Percentiles rank a stretch among this genome's conserved stretches.
These are phyloP conservation scores for Penaeus indicus DNA, from an alignment of 1,140 invertebrate species.

Conservation along the genomic window DNA sequence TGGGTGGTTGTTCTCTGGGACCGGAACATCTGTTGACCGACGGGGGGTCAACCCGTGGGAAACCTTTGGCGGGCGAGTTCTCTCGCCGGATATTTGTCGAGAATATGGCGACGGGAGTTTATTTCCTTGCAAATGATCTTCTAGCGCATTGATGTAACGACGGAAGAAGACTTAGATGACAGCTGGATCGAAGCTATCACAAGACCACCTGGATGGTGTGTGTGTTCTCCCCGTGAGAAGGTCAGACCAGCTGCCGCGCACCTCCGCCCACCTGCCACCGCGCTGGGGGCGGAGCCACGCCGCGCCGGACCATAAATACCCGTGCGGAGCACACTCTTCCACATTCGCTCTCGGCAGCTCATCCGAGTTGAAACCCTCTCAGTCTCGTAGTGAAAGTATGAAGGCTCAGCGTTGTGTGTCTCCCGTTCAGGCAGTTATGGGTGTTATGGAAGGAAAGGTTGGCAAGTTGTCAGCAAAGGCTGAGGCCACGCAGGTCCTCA, in stretches of 20 bases:
- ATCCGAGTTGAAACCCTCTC: neutral
- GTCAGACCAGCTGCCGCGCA: too few relatives aligned
- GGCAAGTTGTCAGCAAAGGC: slow-evolving; percentile 32
- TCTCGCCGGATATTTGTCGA: too few relatives aligned
- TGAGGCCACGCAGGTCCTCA: slow-evolving; percentile 56
- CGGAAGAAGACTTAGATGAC: neutral
- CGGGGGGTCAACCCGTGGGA: slow-evolving; percentile 12
- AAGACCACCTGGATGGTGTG: slow-evolving; percentile 36
- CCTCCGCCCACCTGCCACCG: too few relatives aligned
- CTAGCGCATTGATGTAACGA: too few relatives aligned
- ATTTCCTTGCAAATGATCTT: too few relatives aligned
- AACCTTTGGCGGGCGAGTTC: too few relatives aligned
- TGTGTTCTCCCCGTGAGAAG: neutral
- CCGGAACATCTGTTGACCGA: slow-evolving; percentile 42
- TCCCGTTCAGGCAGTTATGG: slow-evolving; percentile 54
- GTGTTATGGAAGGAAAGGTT: slow-evolving; percentile 47
- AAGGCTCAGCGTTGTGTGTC: slow-evolving; percentile 56
- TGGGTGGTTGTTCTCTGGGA: neutral
- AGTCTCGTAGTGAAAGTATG: slow-evolving; percentile 6
- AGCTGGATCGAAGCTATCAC: neutral
- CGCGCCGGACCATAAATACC: slow-evolving; percentile 34
- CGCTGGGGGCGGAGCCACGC: too few relatives aligned
- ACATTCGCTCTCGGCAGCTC: slow-evolving; percentile 16
- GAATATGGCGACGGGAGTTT: too few relatives aligned
- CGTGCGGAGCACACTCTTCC: neutral